Percentiles rank a stretch among this genome's conserved stretches.
These are phyloP conservation scores for Montipora capricornis DNA, from an alignment of 64 coral and sea anemone species.

Conservation along the genomic window DNA sequence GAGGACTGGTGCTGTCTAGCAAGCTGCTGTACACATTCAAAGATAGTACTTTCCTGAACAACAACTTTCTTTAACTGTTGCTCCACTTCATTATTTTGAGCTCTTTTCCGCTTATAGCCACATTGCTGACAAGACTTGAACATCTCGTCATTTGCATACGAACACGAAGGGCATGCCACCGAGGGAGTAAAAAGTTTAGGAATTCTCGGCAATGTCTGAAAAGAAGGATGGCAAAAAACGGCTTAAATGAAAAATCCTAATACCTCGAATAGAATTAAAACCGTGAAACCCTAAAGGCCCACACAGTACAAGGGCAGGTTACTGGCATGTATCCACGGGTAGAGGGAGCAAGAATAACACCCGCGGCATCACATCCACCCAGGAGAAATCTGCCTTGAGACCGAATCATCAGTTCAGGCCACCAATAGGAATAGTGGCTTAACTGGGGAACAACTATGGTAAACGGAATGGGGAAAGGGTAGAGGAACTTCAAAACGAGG, in stretches of 20 bases:
- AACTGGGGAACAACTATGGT: slow-evolving; percentile 42
- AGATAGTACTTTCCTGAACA: not conserved
- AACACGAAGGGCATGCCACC: slow-evolving; percentile 27
- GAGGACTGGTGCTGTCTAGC: slow-evolving; percentile 8
- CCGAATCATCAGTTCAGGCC: slow-evolving; percentile 19
- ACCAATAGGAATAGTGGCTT: slow-evolving; percentile 7
- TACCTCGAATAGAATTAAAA: not conserved
- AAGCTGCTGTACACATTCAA: not conserved
- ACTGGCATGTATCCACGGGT: not conserved
- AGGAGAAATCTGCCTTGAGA: slow-evolving; percentile 5
- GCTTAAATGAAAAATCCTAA: too few species aligned
- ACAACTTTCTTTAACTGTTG: not conserved
- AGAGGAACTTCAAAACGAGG: slow-evolving; percentile 22
- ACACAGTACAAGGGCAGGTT: slow-evolving; percentile 3
- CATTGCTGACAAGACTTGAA: slow-evolving; percentile 42
- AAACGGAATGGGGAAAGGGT: not conserved
- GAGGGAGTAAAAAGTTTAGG: slow-evolving; percentile 30
- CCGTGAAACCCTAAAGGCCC: not conserved
- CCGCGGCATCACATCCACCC: slow-evolving; percentile 1
- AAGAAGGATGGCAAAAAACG: not conserved
- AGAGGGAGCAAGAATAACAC: slow-evolving; percentile 11
- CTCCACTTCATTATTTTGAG: not conserved
- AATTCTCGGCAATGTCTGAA: slow-evolving; percentile 17
- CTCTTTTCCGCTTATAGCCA: slow-evolving; percentile 17
- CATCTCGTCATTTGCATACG: slow-evolving; percentile 29